A percentile compares a stretch with the other conserved stretches of the same genome.
These are phyloP conservation scores for Phalera bucephala DNA, from an alignment of 2,888 invertebrate genomes.

Conservation along the genomic window DNA sequence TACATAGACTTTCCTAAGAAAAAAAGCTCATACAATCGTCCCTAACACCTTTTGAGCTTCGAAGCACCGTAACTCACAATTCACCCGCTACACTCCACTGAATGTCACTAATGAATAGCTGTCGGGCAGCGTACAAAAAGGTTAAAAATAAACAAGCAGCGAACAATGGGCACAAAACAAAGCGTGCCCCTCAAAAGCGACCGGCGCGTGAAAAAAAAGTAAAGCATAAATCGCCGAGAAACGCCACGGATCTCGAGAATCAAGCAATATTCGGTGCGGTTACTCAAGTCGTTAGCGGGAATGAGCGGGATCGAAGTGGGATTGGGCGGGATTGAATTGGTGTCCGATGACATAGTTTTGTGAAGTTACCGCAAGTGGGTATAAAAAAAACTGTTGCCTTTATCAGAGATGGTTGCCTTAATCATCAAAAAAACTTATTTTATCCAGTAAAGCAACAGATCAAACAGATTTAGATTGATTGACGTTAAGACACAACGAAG, in stretches of 20 bases:
- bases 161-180: constrained; percentile 40
- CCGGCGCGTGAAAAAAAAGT: constrained; percentile 18
- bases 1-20: too few relatives aligned
- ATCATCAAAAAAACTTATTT: too few relatives aligned
- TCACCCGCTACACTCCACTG: constrained; percentile 12
- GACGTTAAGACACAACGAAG: too few relatives aligned
- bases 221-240: constrained; percentile 13
- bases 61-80: constrained; percentile 26
- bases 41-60: too few relatives aligned
- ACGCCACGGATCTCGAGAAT: constrained; percentile 7
- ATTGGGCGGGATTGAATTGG: constrained; percentile 7
- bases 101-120: constrained; percentile 36
- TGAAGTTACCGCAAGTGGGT: too few relatives aligned
- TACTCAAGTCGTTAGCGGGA: constrained; percentile 17
- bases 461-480: too few relatives aligned
- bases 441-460: too few relatives aligned
- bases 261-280: constrained; percentile 7
- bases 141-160: constrained; percentile 34
- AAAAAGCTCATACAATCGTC: too few relatives aligned
- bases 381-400: too few relatives aligned
- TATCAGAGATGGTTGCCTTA: too few relatives aligned
- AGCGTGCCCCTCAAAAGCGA: constrained; percentile 28
- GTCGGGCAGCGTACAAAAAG: constrained; percentile 28
- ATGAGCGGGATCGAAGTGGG: constrained; percentile 19
- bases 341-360: background rate